Conservation (phyloP, 2,888 invertebrate genomes). For the Ametastegia equiseti region DNA sequence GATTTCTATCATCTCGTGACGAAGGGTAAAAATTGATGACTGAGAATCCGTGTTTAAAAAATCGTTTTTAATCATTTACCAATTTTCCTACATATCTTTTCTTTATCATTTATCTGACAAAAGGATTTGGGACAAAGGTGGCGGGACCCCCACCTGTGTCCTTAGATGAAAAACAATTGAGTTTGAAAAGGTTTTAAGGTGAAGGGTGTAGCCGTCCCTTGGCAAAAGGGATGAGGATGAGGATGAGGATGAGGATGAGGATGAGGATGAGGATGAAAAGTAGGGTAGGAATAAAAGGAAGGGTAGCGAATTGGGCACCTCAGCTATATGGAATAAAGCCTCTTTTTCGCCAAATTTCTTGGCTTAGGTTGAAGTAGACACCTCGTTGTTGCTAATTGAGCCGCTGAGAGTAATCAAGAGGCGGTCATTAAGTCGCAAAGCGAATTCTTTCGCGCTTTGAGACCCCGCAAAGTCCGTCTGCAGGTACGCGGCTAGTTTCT, state of each 20-base stretch:
- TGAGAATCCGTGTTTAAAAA: too few species aligned
- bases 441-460: conserved; percentile 32
- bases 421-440: conserved; percentile 40
- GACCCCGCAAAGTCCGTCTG: too few species aligned
- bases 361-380: conserved; percentile 26
- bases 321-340: conserved; percentile 4
- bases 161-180: conserved; percentile 15
- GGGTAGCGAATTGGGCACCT: background rate
- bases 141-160: background rate
- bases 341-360: conserved; percentile 36
- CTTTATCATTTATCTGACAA: too few species aligned
- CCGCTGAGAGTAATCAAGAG: conserved; percentile 43
- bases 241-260: too few species aligned
- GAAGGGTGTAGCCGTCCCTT: background rate
- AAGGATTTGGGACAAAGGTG: too few species aligned
- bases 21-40: too few species aligned
- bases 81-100: too few species aligned
- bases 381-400: conserved; percentile 38
- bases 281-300: background rate
- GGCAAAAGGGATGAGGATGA: too few species aligned
- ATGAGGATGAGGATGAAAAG: too few species aligned
- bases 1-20: too few species aligned
- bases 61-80: too few species aligned
- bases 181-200: conserved; percentile 20
- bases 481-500: background rate